These are phyloP conservation scores for Holothuria glaberrima DNA, from an alignment of 35 echinoderm and acorn worm genomes.

Conservation along the genomic window DNA sequence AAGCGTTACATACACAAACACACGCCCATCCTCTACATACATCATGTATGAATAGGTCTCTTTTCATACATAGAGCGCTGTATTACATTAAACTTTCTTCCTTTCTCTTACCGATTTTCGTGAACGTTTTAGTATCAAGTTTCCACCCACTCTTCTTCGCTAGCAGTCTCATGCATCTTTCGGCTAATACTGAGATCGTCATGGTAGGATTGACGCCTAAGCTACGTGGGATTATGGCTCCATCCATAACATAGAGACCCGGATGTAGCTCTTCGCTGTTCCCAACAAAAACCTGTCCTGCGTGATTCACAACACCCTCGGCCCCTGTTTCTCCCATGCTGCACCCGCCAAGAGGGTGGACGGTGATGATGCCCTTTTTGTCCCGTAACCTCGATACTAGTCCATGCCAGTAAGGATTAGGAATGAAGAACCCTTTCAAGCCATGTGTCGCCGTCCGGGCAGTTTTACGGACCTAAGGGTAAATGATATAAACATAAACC, in stretches of 20 bases:
- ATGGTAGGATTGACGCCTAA: conserved; percentile 70
- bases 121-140: conserved; percentile 56
- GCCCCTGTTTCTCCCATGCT: conserved; percentile 40
- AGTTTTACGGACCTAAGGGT: conserved; percentile 33
- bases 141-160: conserved; percentile 66
- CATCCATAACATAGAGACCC: conserved; percentile 67
- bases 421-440: conserved; percentile 54
- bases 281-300: conserved; percentile 68
- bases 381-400: conserved; percentile 36
- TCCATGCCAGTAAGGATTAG: conserved; percentile 59
- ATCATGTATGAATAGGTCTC: too few species aligned
- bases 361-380: conserved; percentile 44
- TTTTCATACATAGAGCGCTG: too few species aligned
- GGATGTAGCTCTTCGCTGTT: conserved; percentile 52
- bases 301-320: conserved; percentile 66
- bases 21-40: too few species aligned
- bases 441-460: conserved; percentile 47
- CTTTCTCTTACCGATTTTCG: conserved; percentile 59
- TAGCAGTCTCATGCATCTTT: conserved; percentile 66
- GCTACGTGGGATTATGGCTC: conserved; percentile 74
- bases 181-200: conserved; percentile 68
- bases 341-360: conserved; percentile 53
- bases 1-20: too few species aligned
- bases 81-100: too few species aligned
- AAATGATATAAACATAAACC: not conserved